Evolutionary conservation across 2,113 vertebrate species (phyloP).

Genomic region (Acanthisitta chloris): DNA sequence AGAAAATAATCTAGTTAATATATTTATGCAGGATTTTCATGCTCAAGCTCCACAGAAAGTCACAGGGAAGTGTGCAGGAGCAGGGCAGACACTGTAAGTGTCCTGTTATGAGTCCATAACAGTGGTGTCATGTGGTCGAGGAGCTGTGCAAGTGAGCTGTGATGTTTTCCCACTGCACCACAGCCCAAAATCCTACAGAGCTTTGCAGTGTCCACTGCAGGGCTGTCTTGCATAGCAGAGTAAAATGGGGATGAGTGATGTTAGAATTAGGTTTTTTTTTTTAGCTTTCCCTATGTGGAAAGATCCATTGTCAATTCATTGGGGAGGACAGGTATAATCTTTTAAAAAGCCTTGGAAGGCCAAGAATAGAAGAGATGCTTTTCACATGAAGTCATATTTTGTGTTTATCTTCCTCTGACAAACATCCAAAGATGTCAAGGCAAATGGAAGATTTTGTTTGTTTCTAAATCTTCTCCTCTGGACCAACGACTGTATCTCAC

Average conservation of each 20-base stretch:
- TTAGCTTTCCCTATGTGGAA: background rate
- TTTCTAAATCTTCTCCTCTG: background rate
- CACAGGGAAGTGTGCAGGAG: background rate
- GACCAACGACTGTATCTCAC: background rate
- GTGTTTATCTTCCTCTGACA: background rate
- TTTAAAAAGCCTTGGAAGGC: background rate
- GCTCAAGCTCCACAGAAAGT: background rate
- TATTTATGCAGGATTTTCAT: background rate
- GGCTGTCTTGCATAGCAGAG: background rate
- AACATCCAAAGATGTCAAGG: background rate
- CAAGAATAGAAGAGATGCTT: background rate
- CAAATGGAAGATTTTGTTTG: background rate
- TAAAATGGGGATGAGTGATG: background rate
- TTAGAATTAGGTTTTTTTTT: background rate
- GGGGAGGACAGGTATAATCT: background rate
- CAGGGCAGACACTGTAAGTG: background rate
- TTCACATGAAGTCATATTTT: background rate
- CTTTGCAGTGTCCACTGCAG: rapidly evolving
- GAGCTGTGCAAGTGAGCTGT: background rate
- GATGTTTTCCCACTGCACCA: background rate
- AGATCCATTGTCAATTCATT: background rate
- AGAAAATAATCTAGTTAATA: background rate
- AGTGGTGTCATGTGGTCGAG: background rate
- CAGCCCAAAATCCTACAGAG: background rate
- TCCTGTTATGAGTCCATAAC: rapidly evolving